Evolutionary conservation across 2,113 vertebrate species (phyloP).

Genomic region (Heliornis fulica): DNA sequence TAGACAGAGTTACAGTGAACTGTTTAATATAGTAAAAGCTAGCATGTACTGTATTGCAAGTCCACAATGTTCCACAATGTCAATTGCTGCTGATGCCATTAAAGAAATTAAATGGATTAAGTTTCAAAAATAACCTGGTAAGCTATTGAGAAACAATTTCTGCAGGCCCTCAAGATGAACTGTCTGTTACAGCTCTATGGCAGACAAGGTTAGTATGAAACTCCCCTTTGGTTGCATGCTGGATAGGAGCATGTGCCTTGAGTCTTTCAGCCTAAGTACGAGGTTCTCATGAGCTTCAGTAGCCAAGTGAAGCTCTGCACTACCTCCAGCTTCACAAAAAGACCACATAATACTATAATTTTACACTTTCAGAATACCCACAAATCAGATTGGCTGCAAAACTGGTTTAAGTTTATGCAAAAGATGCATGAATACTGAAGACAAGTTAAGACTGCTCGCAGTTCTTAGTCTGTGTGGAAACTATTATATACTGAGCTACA

Average conservation of each 20-base stretch:
- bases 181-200: not conserved
- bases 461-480: not conserved
- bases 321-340: not conserved
- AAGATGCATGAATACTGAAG: not conserved
- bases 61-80: not conserved
- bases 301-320: not conserved
- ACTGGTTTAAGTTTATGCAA: not conserved
- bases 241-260: not conserved
- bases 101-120: slow-evolving; percentile 46
- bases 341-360: not conserved
- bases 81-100: slow-evolving; percentile 28
- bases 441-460: not conserved
- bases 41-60: not conserved
- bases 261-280: not conserved
- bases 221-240: not conserved
- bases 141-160: not conserved
- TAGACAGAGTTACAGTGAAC: slow-evolving; percentile 10
- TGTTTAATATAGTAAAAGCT: slow-evolving; percentile 52
- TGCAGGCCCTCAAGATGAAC: not conserved
- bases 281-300: not conserved
- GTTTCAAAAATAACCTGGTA: slow-evolving; percentile 33
- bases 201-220: not conserved
- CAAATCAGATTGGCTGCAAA: not conserved
- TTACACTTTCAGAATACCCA: not conserved
- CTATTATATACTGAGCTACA: not conserved